phyloP scores from a whole-genome alignment of 1,140 invertebrate genomes.

The Hestina assimilis region DNA sequence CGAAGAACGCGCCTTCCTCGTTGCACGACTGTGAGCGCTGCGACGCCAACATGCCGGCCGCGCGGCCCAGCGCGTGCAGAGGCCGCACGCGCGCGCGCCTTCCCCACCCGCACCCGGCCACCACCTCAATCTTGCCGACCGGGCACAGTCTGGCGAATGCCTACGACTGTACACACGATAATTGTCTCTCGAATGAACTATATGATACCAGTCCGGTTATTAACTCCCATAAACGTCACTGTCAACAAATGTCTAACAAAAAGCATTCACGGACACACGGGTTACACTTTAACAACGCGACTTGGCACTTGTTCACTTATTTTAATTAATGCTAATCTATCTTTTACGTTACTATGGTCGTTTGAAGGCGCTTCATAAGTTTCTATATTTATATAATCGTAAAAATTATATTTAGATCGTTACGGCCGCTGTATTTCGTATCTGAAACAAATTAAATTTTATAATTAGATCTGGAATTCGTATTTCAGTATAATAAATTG shows the following conservation, averaged over 20 bases:
- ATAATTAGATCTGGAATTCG: not conserved
- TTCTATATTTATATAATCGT: slow-evolving; percentile 31
- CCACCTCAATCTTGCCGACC: slow-evolving; percentile 69
- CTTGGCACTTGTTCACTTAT: slow-evolving; percentile 50
- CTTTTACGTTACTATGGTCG: slow-evolving; percentile 47
- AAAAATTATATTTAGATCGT: slow-evolving; percentile 30
- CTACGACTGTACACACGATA: not conserved
- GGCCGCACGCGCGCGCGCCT: slow-evolving; percentile 69
- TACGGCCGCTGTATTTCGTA: slow-evolving; percentile 30
- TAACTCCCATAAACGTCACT: slow-evolving; percentile 2
- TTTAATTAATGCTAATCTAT: slow-evolving; percentile 42
- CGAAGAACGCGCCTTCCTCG: slow-evolving; percentile 78
- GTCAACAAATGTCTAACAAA: not conserved
- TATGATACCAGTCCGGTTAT: slow-evolving; percentile 9
- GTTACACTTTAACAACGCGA: slow-evolving; percentile 10
- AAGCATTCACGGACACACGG: slow-evolving; percentile 20
- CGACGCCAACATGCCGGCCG: slow-evolving; percentile 66
- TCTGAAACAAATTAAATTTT: slow-evolving; percentile 47
- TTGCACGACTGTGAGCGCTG: slow-evolving; percentile 76
- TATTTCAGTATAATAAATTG: not conserved
- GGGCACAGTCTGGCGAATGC: slow-evolving; percentile 25
- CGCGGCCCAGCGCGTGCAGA: slow-evolving; percentile 57
- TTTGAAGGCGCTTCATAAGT: slow-evolving; percentile 67
- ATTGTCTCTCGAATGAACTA: not conserved
- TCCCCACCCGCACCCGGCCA: slow-evolving; percentile 65